phyloP scores from a whole-genome alignment of 2,113 vertebrate genomes.

The Neotragus moschatus region DNA sequence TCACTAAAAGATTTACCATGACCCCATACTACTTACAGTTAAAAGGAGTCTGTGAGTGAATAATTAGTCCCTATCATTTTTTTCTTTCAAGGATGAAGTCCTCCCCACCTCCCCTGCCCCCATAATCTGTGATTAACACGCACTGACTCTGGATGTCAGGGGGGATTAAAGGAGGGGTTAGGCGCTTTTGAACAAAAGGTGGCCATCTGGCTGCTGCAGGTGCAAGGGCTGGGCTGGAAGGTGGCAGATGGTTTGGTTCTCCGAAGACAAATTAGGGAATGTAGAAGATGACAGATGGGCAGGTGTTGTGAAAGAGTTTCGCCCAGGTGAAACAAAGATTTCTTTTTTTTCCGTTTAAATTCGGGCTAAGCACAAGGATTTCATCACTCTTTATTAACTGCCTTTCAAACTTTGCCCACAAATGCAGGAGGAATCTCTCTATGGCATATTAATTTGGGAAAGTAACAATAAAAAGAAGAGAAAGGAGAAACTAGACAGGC shows the following conservation, averaged over 20 bases:
- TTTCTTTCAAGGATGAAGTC: background rate
- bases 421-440: background rate
- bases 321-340: conserved; percentile 53
- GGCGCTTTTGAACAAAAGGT: conserved; percentile 36
- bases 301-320: conserved; percentile 59
- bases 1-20: background rate
- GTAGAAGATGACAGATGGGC: conserved; percentile 46
- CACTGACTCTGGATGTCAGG: background rate
- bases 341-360: conserved; percentile 10
- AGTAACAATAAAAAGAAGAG: background rate
- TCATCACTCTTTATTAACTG: conserved; percentile 44
- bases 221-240: conserved; percentile 21
- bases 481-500: background rate
- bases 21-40: background rate
- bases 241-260: conserved; percentile 43
- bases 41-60: background rate
- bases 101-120: rapidly evolving
- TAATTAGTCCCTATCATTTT: background rate
- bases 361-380: conserved; percentile 5
- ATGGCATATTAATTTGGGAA: background rate
- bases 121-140: background rate
- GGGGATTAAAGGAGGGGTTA: background rate
- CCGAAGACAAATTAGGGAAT: conserved; percentile 43
- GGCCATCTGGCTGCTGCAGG: conserved; percentile 61
- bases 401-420: conserved; percentile 29